phyloP scores from a whole-genome alignment of 2,888 invertebrate genomes.

The Leptinotarsa haldemani region DNA sequence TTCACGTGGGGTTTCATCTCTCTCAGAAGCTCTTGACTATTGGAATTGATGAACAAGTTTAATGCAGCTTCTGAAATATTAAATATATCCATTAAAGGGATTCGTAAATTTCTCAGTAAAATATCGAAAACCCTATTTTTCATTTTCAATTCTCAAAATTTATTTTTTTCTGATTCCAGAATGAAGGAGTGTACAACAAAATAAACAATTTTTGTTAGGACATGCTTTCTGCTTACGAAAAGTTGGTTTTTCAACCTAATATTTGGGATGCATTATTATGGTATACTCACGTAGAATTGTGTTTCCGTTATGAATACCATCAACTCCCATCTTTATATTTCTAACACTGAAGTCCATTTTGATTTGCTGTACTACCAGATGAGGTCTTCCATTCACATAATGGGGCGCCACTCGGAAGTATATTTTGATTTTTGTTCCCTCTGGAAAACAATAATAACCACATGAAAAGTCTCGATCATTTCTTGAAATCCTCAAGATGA shows the following conservation, averaged over 20 bases:
- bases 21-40: constrained; percentile 84
- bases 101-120: not conserved
- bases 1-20: constrained; percentile 90
- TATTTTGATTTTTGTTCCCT: constrained; percentile 85
- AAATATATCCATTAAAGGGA: not conserved
- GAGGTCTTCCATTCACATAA: constrained; percentile 73
- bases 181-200: too few species aligned
- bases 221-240: not conserved
- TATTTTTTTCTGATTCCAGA: too few species aligned
- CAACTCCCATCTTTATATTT: constrained; percentile 86
- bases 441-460: constrained; percentile 64
- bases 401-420: constrained; percentile 81
- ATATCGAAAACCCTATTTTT: too few species aligned
- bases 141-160: too few species aligned
- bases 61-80: constrained; percentile 79
- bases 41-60: constrained; percentile 87
- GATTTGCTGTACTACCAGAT: constrained; percentile 78
- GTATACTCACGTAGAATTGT: constrained; percentile 80
- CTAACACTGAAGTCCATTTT: constrained; percentile 89
- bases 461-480: too few species aligned
- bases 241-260: not conserved
- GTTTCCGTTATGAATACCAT: constrained; percentile 85
- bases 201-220: too few species aligned
- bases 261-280: not conserved
- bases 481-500: too few species aligned